These are phyloP conservation scores for Pocillopora verrucosa DNA, from an alignment of 64 coral and sea anemone genomes.

Conservation along the genomic window DNA sequence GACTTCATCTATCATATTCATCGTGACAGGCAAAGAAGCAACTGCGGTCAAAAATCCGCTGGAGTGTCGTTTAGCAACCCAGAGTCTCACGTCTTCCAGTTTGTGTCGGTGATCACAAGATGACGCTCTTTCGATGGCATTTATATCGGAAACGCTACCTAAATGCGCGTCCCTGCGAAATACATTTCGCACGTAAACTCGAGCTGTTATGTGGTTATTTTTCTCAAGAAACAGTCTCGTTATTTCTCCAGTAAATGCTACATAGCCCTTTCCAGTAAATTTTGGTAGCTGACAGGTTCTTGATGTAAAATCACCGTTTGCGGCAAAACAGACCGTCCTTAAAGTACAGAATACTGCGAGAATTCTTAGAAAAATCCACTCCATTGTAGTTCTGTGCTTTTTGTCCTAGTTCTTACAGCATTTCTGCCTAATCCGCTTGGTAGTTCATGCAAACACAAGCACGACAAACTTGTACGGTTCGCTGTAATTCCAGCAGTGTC, in stretches of 20 bases:
- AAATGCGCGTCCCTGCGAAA: conserved; percentile 47
- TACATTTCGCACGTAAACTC: conserved; percentile 59
- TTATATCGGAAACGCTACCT: conserved; percentile 22
- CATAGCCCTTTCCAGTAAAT: conserved; percentile 46
- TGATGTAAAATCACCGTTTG: background rate
- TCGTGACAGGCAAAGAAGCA: conserved; percentile 59
- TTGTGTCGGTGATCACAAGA: conserved; percentile 72
- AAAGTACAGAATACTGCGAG: background rate
- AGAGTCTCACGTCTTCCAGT: conserved; percentile 65
- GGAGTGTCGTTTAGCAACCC: conserved; percentile 72
- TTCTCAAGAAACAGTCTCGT: conserved; percentile 32
- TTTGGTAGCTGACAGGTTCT: conserved; percentile 52
- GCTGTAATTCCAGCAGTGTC: background rate
- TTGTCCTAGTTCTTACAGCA: background rate
- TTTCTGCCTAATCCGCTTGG: background rate
- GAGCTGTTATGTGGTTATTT: conserved; percentile 35
- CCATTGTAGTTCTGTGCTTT: background rate
- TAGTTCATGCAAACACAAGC: background rate
- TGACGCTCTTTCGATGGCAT: conserved; percentile 51
- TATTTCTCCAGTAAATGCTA: conserved; percentile 68
- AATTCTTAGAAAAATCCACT: background rate
- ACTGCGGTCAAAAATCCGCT: conserved; percentile 60
- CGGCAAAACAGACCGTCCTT: background rate
- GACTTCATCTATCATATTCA: conserved; percentile 39
- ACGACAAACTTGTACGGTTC: background rate